Base-by-base conservation (phyloP, 2,797 vertebrate species). In the Dermochelys coriacea region DNA sequence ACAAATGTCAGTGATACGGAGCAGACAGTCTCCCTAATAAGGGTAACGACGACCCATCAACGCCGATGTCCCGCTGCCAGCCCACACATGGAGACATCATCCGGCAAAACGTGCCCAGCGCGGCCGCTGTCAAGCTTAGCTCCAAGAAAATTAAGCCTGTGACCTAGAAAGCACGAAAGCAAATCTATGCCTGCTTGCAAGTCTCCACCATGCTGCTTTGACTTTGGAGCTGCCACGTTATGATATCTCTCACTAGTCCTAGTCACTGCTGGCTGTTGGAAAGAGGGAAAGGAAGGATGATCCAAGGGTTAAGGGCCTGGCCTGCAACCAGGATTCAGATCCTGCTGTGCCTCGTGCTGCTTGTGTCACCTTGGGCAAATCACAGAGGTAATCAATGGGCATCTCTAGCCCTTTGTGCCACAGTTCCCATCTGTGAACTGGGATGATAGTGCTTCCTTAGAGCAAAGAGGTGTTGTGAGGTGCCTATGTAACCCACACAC, bases 1-100 rank as follows among this genome's bases (percentile, higher is more conserved):
- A 94, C 93, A 96, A 80, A 92, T 93, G 57, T 96, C 97, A 88
- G 54, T 23, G 55, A 64, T 78, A 75, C 51, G 0, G 2, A 91
- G 87, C 89, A 92, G 90, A 79, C 80, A 45, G 57, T 90, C 87
- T 94, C 89, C 91, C 80, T 0, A 0, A 8, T 84, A 88, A 0
- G 0, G 1, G 86, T 84, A 93, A 91, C 75, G 84, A 86, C 74
- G 81, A 41, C 85, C 31, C 23, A 11, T 87, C 84, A 84, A 90
- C 79, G 64, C 81, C 21, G 4, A 61, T 93, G 85, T 86, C 29
- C 82, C 78, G 75, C 77, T 84, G 47, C 82, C 75, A 84, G 55
- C 21, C 50, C 31, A 71, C 47, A 34, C 93, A 59, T 80, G 92
- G 91, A 93, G 82, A 82, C 41, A 80, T 10, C 14, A 52, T n/a